Evolutionary conservation across 2,113 vertebrate genomes (phyloP).

Genomic region (Cyprinus carpio): DNA sequence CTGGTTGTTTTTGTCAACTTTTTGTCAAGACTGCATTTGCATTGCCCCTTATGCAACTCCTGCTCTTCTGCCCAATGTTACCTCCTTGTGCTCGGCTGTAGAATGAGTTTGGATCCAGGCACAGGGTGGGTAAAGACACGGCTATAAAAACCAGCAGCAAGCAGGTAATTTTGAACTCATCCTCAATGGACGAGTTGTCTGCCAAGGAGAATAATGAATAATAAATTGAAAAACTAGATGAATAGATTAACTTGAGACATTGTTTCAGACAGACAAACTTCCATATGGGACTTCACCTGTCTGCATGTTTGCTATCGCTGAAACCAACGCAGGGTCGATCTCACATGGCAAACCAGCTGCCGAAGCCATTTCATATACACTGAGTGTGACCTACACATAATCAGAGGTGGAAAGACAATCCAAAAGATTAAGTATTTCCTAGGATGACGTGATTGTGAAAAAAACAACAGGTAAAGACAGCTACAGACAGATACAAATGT

Average conservation of each 20-base stretch:
- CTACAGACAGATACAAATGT: not conserved
- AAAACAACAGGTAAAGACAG: too few relatives aligned
- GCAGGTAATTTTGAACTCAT: constrained; percentile 87
- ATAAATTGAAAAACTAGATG: not conserved
- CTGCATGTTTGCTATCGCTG: constrained; percentile 79
- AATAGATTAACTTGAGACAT: not conserved
- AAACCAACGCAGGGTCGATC: constrained; percentile 84
- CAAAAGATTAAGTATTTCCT: too few relatives aligned
- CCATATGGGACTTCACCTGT: constrained; percentile 73
- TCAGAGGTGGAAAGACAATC: too few relatives aligned
- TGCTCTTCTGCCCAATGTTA: constrained; percentile 59
- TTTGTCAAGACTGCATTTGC: not conserved
- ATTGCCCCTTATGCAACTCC: not conserved
- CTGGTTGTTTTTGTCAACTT: not conserved
- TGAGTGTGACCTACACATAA: constrained; percentile 79
- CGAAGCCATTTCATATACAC: constrained; percentile 86
- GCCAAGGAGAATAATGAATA: constrained; percentile 23
- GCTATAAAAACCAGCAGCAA: constrained; percentile 88
- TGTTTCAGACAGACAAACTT: not conserved
- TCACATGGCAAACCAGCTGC: constrained; percentile 85
- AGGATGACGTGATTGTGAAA: too few relatives aligned
- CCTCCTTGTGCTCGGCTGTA: constrained; percentile 85
- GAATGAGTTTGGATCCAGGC: constrained; percentile 78
- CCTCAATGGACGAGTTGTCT: constrained; percentile 83
- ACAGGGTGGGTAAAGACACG: constrained; percentile 83